These are phyloP conservation scores for Microcebus lehilahytsara DNA, from an alignment of 2,113 vertebrate genomes.

Conservation along the genomic window DNA sequence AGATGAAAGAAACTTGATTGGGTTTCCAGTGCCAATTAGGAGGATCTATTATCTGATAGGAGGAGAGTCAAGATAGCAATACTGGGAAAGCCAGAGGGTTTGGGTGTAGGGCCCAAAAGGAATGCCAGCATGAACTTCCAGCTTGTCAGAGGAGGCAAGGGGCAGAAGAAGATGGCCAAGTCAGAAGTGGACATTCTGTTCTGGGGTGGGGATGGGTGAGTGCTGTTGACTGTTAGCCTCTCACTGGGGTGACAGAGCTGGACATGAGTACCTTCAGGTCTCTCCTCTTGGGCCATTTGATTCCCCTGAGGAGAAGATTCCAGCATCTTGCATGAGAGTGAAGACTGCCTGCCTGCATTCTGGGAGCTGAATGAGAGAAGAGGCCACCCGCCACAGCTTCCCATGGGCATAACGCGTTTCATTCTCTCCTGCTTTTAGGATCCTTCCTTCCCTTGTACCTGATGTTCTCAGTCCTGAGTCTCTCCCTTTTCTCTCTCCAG, in stretches of 20 bases:
- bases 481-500: background rate
- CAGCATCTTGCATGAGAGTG: background rate
- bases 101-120: background rate
- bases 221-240: background rate
- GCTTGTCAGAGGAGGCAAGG: background rate
- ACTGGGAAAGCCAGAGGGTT: background rate
- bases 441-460: background rate
- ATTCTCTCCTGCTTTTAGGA: background rate
- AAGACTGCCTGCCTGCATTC: background rate
- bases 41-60: background rate
- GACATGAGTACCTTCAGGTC: background rate
- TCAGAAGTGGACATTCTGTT: background rate
- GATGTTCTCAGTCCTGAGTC: background rate
- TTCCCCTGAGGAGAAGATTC: background rate
- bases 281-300: background rate
- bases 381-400: background rate
- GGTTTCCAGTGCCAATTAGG: background rate
- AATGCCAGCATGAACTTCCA: background rate
- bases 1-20: background rate
- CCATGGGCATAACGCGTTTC: background rate
- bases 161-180: background rate
- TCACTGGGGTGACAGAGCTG: background rate
- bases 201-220: background rate
- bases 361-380: background rate
- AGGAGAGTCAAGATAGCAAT: background rate